phyloP scores from a whole-genome alignment of 2,797 vertebrate species.

The Halcyon leucocephala region DNA sequence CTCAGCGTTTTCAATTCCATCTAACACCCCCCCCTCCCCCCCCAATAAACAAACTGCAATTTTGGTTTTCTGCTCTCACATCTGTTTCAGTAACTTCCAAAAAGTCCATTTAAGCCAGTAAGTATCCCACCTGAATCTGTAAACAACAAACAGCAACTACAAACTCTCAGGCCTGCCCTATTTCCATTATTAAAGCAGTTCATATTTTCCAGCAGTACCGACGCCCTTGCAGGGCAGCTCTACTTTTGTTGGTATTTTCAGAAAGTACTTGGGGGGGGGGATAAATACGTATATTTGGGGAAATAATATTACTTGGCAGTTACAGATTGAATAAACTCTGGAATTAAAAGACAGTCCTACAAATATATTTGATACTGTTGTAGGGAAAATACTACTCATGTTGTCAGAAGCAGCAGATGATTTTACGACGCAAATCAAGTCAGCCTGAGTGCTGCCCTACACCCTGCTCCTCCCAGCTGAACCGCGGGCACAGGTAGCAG shows the following conservation, averaged over 20 bases:
- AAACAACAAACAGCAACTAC: neutral
- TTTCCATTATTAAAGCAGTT: neutral
- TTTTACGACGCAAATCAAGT: neutral
- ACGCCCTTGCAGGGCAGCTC: neutral
- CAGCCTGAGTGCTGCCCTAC: neutral
- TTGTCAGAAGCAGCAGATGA: neutral
- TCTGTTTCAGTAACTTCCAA: neutral
- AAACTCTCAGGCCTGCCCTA: neutral
- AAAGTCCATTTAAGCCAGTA: neutral
- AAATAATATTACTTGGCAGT: neutral
- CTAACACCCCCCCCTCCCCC: neutral
- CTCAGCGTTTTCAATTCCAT: neutral
- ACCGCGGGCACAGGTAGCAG: accelerated
- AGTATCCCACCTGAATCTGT: neutral
- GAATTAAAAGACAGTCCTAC: neutral
- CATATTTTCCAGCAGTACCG: neutral
- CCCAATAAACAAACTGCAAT: accelerated
- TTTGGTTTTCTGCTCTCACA: neutral
- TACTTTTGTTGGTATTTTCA: neutral
- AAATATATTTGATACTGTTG: neutral
- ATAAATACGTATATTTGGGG: neutral
- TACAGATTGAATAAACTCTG: neutral
- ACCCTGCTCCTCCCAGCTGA: neutral
- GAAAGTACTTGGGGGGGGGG: neutral
- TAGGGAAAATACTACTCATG: neutral